These are phyloP conservation scores for Cassiopea xamachana DNA, from an alignment of 30 jellyfish, hydroid and myxozoan genomes.

Conservation along the genomic window DNA sequence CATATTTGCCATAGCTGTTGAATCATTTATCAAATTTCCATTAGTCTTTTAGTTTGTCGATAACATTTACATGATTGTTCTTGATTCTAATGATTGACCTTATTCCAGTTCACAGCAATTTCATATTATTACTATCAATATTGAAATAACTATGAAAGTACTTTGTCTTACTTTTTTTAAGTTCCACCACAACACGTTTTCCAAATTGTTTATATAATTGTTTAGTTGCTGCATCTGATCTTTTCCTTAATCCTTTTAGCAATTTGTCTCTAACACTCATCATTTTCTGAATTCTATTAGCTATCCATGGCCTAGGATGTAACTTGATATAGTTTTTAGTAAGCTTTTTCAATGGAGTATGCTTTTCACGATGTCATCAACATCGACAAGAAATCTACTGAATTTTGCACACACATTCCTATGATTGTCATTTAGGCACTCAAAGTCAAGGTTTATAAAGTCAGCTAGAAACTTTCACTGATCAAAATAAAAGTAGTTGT, in stretches of 20 bases:
- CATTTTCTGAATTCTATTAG: background rate
- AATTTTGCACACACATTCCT: background rate
- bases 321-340: background rate
- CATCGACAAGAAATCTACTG: background rate
- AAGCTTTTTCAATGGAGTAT: background rate
- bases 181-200: background rate
- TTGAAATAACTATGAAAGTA: background rate
- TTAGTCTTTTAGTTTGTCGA: too few species aligned
- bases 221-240: background rate
- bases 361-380: background rate
- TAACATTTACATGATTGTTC: too few species aligned
- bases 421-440: slow-evolving; percentile 7
- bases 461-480: slow-evolving; percentile 31
- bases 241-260: background rate
- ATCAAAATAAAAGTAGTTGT: background rate
- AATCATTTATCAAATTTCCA: too few species aligned
- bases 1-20: too few species aligned
- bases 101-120: too few species aligned
- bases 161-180: background rate
- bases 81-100: too few species aligned
- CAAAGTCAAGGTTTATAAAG: background rate
- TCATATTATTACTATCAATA: too few species aligned
- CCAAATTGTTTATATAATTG: background rate
- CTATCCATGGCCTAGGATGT: background rate
- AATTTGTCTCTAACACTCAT: background rate